A percentile compares a stretch with the other conserved stretches of the same genome.
These are phyloP conservation scores for Tiliacea citrago DNA, from an alignment of 2,888 invertebrate genomes.

Conservation along the genomic window DNA sequence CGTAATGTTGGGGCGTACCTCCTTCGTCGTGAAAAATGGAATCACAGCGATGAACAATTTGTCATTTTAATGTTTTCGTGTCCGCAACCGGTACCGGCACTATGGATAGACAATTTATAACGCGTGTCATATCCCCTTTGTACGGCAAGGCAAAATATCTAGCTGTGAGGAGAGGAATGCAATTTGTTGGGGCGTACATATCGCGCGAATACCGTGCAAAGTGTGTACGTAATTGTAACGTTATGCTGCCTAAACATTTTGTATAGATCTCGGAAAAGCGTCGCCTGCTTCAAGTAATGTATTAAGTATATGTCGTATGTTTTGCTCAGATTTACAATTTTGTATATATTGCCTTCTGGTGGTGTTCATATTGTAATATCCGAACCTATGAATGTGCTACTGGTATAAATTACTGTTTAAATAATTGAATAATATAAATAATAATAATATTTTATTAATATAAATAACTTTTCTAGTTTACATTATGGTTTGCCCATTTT, in stretches of 20 bases:
- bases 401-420: not conserved
- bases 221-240: slow-evolving; percentile 67
- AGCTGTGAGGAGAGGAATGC: slow-evolving; percentile 75
- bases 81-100: slow-evolving; percentile 75
- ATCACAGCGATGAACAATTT: slow-evolving; percentile 83
- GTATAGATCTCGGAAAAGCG: slow-evolving; percentile 30
- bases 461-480: not conserved
- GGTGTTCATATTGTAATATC: not conserved
- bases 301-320: slow-evolving; percentile 10
- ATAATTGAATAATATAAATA: too few relatives aligned
- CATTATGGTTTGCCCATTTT: not conserved
- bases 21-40: slow-evolving; percentile 84
- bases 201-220: slow-evolving; percentile 68
- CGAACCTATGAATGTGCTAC: not conserved
- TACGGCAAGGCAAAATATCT: slow-evolving; percentile 74
- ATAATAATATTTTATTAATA: too few relatives aligned
- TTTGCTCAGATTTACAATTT: slow-evolving; percentile 17
- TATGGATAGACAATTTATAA: slow-evolving; percentile 83
- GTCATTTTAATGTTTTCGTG: slow-evolving; percentile 87
- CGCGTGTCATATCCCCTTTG: slow-evolving; percentile 78
- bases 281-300: slow-evolving; percentile 14
- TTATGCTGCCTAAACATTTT: slow-evolving; percentile 35
- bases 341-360: not conserved
- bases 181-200: slow-evolving; percentile 76
- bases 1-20: slow-evolving; percentile 72